Evolutionary conservation across 2,797 vertebrate genomes (phyloP), one percentile per base, ranked within the genome.

Genomic region (Danio jaintianensis): DNA sequence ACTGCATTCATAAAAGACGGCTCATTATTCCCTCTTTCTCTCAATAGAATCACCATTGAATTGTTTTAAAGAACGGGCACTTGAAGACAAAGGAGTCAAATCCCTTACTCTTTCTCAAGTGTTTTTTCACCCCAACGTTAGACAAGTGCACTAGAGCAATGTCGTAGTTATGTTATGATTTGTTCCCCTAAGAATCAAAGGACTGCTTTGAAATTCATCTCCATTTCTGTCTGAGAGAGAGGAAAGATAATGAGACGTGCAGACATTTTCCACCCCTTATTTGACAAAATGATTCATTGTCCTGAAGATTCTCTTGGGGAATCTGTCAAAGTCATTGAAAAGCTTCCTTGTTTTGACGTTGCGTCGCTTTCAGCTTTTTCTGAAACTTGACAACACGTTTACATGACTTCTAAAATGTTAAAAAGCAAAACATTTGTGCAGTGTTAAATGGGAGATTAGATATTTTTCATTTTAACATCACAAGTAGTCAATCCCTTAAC

Each of bases 161-260:
- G 47, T 22, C 29, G 71, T 72, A 58, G 67, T 72, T 72, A 53
- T 56, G 16, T 42, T 55, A 47, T 52, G 58, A 45, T 62, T 59
- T 72, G 58, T 38, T 79, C 40, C 59, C 78, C 16, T 36, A 63
- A 64, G 68, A 53, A 53, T 72, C 38, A 79, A 72, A 55, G 6
- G 15, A 53, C 58, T 36, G 15, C 48, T 72, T 45, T 79, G 58
- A 56, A 71, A 79, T 47, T 16, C 20, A 71, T 61, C 20, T 40
- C 18, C 7, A 43, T 71, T 69, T 68, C 47, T 72, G 36, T 53
- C 12, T 53, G 20, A 53, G 56, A 3, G 20, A n/a, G 20, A 55
- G 18, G n/a, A 75, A 72, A 22, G 40, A 45, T 72, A 72, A 79
- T 72, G 20, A 79, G 56, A 52, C n/a, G 62, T 9, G 18, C 6